Evolutionary conservation across 2,888 invertebrate genomes (phyloP).

Genomic region (Dryadula phaetusa): DNA sequence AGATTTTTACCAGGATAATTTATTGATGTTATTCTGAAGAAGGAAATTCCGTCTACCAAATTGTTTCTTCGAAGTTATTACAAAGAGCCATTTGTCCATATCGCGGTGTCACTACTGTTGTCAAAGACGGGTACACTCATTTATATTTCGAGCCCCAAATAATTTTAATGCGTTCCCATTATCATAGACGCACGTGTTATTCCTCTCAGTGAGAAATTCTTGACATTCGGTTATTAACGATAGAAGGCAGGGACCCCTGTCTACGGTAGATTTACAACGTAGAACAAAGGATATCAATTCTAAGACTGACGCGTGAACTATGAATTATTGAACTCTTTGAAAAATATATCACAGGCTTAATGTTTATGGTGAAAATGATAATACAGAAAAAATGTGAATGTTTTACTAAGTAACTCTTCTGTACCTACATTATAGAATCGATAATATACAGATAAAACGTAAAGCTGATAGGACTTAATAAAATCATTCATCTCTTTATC

Average conservation of each 20-base stretch:
- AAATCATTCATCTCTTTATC: slow-evolving; percentile 46
- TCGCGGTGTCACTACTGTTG: slow-evolving; percentile 56
- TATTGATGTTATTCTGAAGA: slow-evolving; percentile 33
- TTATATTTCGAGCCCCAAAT: slow-evolving; percentile 71
- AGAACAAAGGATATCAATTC: slow-evolving; percentile 81
- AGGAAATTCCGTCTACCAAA: slow-evolving; percentile 36
- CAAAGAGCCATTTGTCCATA: slow-evolving; percentile 45
- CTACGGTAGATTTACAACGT: slow-evolving; percentile 71
- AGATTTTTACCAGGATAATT: background rate
- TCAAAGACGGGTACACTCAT: slow-evolving; percentile 68
- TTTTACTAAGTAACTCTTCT: background rate
- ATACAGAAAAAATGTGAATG: too few species aligned
- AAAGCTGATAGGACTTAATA: slow-evolving; percentile 25
- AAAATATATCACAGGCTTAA: slow-evolving; percentile 47
- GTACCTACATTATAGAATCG: background rate
- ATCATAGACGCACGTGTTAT: slow-evolving; percentile 70
- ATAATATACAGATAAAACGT: slow-evolving; percentile 1
- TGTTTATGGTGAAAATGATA: slow-evolving; percentile 52
- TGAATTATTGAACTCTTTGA: slow-evolving; percentile 54
- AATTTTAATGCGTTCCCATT: slow-evolving; percentile 79
- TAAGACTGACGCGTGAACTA: slow-evolving; percentile 73
- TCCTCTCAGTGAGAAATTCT: slow-evolving; percentile 62
- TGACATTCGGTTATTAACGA: slow-evolving; percentile 67
- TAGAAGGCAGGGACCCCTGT: slow-evolving; percentile 61
- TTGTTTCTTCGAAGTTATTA: slow-evolving; percentile 44